A percentile compares a stretch with the other conserved stretches of the same genome.
phyloP scores from a whole-genome alignment of 2,113 vertebrate species.

The Ahaetulla prasina region DNA sequence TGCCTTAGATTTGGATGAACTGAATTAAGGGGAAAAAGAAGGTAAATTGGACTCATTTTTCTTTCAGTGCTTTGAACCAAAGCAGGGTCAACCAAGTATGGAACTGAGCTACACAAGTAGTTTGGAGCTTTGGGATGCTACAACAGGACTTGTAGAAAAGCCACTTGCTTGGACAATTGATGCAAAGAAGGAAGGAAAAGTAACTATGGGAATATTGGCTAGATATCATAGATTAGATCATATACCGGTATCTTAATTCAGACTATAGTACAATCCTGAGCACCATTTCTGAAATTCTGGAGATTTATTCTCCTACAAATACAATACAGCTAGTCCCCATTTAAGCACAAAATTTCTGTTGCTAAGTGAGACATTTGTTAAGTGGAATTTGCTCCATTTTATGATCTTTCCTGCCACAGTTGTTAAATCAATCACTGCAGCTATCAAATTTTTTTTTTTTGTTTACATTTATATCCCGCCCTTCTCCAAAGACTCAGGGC shows the following conservation, averaged over 20 bases:
- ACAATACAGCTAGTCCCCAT: neutral
- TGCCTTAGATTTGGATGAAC: neutral
- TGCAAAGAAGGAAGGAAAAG: neutral
- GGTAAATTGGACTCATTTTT: neutral
- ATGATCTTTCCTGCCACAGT: neutral
- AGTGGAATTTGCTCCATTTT: neutral
- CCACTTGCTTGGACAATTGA: neutral
- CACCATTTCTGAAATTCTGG: neutral
- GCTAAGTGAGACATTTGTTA: neutral
- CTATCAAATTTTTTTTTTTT: neutral
- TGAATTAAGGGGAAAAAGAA: neutral
- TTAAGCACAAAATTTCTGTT: neutral
- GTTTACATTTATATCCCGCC: too few relatives aligned
- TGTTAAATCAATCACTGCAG: neutral
- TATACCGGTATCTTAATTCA: neutral
- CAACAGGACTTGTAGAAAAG: neutral
- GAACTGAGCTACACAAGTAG: neutral
- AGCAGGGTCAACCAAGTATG: neutral
- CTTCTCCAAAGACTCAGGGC: too few relatives aligned
- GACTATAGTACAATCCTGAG: neutral
- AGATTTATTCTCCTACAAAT: neutral
- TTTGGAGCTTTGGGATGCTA: neutral
- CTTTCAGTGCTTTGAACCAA: neutral
- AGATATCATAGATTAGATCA: neutral
- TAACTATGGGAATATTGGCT: neutral